Base-by-base conservation (phyloP, 2,888 invertebrate species). In the Drosophila kuntzei region DNA sequence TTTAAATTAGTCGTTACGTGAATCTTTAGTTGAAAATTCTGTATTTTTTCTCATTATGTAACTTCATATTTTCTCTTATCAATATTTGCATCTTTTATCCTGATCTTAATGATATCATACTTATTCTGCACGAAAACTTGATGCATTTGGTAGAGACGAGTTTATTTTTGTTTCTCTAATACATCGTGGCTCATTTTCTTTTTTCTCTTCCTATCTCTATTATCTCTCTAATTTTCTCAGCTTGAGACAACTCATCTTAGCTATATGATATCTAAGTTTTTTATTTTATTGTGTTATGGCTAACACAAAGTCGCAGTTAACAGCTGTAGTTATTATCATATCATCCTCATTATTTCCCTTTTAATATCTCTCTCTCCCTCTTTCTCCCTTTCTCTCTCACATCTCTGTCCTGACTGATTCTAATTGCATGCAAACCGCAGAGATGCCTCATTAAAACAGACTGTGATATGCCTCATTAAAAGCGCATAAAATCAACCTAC, bases 391-490 rank as follows among this genome's bases (percentile, higher is more conserved):
- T 47, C 29, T 9, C 9, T 12, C 34, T n/a, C 6, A 1, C 7
- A 7, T 2, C 9, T 32, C 36, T 2, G 2, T 18, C 7, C 7
- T 1, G 14, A 0, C 29, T 27, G 12, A 18, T 53, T 58, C 64
- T 68, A 75, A 80, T 80, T 77, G 84, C 74, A 66, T 57, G 61
- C 73, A 72, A 64, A 65, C 62, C 67, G 55, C 74, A 64, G 50
- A 62, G 79, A 65, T 61, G 79, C 67, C 79, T 85, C 80, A 85
- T 80, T 85, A 80, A 72, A 75, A 76, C 16, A 44, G 69, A 63
- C 73, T 69, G 50, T 76, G 86, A 81, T 81, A 86, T 77, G 84
- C 78, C 87, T 72, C 80, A 83, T 83, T 80, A 77, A 36, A 44
- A 59, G 68, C 46, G 43, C 64, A 74, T 53, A 37, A 50, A 34